Evolutionary conservation across 2,888 invertebrate species (phyloP).

Genomic region (Dendrolimus houi): DNA sequence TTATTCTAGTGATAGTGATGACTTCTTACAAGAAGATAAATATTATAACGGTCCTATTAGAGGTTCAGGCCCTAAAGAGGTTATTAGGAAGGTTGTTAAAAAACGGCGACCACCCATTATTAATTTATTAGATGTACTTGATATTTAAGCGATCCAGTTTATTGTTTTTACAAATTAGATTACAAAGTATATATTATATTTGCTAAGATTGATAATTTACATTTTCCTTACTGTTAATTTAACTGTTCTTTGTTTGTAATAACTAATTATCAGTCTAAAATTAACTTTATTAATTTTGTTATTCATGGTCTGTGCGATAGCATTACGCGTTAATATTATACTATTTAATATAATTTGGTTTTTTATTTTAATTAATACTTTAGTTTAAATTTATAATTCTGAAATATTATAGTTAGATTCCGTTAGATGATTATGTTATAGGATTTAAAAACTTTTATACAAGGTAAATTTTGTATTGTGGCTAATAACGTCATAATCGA

Average conservation of each 20-base stretch:
- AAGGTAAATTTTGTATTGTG: too few relatives aligned
- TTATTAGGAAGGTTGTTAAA: constrained; percentile 55
- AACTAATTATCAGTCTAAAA: too few relatives aligned
- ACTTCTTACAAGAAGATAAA: constrained; percentile 32
- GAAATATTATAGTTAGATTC: background rate
- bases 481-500: too few relatives aligned
- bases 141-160: constrained; percentile 43
- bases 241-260: too few relatives aligned
- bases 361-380: constrained; percentile 10
- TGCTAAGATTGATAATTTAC: background rate
- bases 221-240: too few relatives aligned
- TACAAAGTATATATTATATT: constrained; percentile 6
- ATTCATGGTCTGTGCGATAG: too few relatives aligned
- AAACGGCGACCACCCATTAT: constrained; percentile 55
- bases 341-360: background rate
- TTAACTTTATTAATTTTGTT: too few relatives aligned
- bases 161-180: constrained; percentile 47
- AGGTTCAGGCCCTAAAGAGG: constrained; percentile 37
- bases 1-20: constrained; percentile 32
- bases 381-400: too few relatives aligned
- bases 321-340: too few relatives aligned
- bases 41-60: constrained; percentile 35
- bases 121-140: constrained; percentile 62
- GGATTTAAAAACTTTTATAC: too few relatives aligned
- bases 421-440: too few relatives aligned